A percentile compares a stretch with the other conserved stretches of the same genome.
Conservation (phyloP, 2,113 vertebrate species). For the Entelurus aequoreus region DNA sequence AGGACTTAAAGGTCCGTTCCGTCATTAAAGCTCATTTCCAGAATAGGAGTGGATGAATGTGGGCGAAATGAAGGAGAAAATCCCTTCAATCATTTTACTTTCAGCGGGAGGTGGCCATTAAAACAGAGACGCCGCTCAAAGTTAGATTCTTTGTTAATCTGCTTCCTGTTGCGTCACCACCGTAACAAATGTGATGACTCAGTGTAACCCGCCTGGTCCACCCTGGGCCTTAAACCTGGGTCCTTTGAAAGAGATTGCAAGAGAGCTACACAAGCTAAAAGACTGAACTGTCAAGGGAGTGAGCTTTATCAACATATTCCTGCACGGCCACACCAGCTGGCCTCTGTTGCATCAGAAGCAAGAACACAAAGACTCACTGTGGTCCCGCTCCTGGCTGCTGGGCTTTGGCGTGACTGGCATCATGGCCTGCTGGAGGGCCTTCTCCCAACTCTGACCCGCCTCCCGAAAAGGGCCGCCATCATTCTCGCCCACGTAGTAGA, state of each 20-base stretch:
- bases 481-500: conserved; percentile 94
- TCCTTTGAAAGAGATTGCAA: too few species aligned
- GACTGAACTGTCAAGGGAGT: too few species aligned
- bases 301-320: too few species aligned
- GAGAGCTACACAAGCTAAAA: too few species aligned
- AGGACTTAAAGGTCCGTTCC: conserved; percentile 17
- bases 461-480: conserved; percentile 75
- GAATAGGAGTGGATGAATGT: conserved; percentile 21
- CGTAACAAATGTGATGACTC: background rate
- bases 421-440: conserved; percentile 89
- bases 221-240: too few species aligned
- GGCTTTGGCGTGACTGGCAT: conserved; percentile 94
- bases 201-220: too few species aligned
- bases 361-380: conserved; percentile 77
- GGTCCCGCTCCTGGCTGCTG: conserved; percentile 85
- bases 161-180: background rate
- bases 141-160: background rate
- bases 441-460: conserved; percentile 90
- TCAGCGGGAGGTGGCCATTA: background rate
- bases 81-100: conserved; percentile 43
- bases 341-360: background rate
- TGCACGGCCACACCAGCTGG: too few species aligned
- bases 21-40: conserved; percentile 7
- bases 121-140: background rate
- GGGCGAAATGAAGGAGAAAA: conserved; percentile 35